These are phyloP conservation scores for Leptinotarsa defecta DNA, from an alignment of 1,140 invertebrate genomes.

Conservation along the genomic window DNA sequence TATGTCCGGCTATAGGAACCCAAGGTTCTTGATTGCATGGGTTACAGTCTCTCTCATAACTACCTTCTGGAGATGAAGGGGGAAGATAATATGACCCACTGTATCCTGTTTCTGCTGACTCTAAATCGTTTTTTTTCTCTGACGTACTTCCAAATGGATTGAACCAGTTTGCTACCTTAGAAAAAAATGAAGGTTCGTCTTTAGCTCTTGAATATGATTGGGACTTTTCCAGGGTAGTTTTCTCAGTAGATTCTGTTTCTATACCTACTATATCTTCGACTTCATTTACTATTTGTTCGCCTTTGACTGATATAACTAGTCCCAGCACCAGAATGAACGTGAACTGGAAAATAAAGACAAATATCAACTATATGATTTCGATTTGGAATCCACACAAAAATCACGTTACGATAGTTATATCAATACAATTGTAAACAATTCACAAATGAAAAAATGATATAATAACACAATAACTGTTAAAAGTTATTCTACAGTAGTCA, in stretches of 20 bases:
- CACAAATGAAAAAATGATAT: too few species aligned
- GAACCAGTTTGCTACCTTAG: slow-evolving; percentile 16
- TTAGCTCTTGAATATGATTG: background rate
- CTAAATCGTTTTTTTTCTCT: slow-evolving; percentile 16
- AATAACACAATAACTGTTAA: too few species aligned
- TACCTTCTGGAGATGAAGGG: background rate
- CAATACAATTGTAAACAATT: too few species aligned
- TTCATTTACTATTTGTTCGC: background rate
- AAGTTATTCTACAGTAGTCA: too few species aligned
- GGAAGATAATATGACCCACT: slow-evolving; percentile 18
- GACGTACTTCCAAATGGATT: slow-evolving; percentile 3
- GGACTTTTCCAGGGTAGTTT: slow-evolving; percentile 13
- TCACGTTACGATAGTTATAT: too few species aligned
- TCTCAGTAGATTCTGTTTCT: slow-evolving; percentile 3
- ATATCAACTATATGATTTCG: too few species aligned
- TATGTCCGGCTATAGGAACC: slow-evolving; percentile 66
- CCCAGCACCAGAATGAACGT: background rate
- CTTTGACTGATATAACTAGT: background rate
- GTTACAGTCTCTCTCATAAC: slow-evolving; percentile 63
- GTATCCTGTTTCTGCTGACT: slow-evolving; percentile 12
- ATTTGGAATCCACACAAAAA: too few species aligned
- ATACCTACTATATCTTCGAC: slow-evolving; percentile 8
- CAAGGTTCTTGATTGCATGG: slow-evolving; percentile 78
- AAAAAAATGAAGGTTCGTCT: slow-evolving; percentile 16
- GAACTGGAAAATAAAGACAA: background rate